Evolutionary conservation across 2,113 vertebrate species (phyloP).

Genomic region (Ramphastos sulfuratus): DNA sequence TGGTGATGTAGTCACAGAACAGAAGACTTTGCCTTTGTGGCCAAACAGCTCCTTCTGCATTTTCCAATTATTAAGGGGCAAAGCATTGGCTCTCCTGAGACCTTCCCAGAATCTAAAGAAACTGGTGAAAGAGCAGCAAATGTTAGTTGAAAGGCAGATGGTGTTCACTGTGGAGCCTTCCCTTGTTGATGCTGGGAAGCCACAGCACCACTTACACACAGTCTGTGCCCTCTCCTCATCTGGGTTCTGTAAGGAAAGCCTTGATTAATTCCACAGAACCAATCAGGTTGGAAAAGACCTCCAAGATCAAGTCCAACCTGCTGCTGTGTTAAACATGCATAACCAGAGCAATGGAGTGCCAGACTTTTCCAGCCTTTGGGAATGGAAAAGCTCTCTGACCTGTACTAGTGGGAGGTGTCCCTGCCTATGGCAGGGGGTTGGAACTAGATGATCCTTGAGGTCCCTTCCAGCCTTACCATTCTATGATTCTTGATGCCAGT

Average conservation of each 20-base stretch:
- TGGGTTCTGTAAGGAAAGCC: not conserved
- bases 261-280: not conserved
- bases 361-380: not conserved
- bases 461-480: too few species aligned
- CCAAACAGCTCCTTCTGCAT: not conserved
- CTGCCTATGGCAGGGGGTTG: too few species aligned
- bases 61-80: not conserved
- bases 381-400: not conserved
- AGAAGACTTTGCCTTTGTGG: not conserved
- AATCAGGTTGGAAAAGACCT: too few species aligned
- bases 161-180: not conserved
- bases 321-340: not conserved
- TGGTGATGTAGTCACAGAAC: accelerated
- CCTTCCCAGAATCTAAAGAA: not conserved
- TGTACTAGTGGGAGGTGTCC: too few species aligned
- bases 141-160: not conserved
- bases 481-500: not conserved
- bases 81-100: not conserved
- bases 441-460: too few species aligned
- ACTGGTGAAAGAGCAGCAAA: not conserved
- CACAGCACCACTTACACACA: accelerated
- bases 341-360: not conserved
- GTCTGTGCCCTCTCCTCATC: not conserved
- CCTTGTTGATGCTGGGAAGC: not conserved
- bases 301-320: too few species aligned